A percentile compares a stretch with the other conserved stretches of the same genome.
Evolutionary conservation across 2,888 invertebrate species (phyloP).

Genomic region (Apoda limacodes): DNA sequence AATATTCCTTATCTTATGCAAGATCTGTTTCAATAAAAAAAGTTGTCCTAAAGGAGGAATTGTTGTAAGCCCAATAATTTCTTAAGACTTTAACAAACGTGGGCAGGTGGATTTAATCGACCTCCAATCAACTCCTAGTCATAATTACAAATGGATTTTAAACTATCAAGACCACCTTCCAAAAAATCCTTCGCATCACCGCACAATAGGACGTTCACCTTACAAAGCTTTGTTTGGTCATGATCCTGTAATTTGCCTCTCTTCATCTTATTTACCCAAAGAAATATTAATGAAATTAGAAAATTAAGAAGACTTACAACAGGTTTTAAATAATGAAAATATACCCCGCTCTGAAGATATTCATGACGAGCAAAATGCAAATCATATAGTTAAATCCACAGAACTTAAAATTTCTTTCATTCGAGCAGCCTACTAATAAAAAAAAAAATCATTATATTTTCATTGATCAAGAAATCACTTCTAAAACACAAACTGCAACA

Average conservation of each 20-base stretch:
- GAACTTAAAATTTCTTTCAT: constrained; percentile 6
- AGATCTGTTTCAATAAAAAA: constrained; percentile 14
- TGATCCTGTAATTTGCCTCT: constrained; percentile 11
- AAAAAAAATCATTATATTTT: constrained; percentile 11
- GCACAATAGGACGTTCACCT: constrained; percentile 21
- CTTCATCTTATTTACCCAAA: constrained; percentile 9
- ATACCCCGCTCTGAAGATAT: constrained; percentile 12
- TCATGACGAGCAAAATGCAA: constrained; percentile 11
- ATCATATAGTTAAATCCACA: constrained; percentile 12
- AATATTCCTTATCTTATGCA: constrained; percentile 11
- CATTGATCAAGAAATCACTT: constrained; percentile 10
- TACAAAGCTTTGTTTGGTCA: constrained; percentile 24
- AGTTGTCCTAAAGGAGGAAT: constrained; percentile 15
- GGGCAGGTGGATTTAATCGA: constrained; percentile 12
- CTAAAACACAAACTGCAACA: constrained; percentile 10
- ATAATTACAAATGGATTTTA: constrained; percentile 15
- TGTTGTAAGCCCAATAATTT: constrained; percentile 12
- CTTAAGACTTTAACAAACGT: constrained; percentile 12
- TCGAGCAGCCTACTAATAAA: constrained; percentile 12
- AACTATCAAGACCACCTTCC: constrained; percentile 15
- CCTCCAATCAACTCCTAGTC: constrained; percentile 11
- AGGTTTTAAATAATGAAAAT: constrained; percentile 9
- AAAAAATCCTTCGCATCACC: constrained; percentile 23
- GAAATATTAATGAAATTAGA: constrained; percentile 11
- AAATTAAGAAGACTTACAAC: constrained; percentile 12